Conservation (phyloP, 2,113 vertebrate genomes). For the Ursus arctos region DNA sequence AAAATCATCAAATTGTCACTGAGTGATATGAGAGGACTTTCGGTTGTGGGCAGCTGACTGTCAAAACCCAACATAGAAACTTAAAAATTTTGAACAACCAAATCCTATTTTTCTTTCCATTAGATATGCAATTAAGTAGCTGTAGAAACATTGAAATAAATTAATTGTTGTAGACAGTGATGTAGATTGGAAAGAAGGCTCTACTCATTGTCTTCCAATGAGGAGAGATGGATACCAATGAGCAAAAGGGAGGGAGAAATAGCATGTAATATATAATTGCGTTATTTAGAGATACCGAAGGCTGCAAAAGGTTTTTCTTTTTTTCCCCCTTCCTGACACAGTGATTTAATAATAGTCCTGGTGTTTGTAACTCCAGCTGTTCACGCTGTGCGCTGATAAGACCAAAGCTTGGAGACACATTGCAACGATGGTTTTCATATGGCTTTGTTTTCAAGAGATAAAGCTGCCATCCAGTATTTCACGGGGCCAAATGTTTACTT, state of each 20-base stretch:
- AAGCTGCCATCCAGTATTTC: constrained; percentile 71
- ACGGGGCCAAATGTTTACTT: constrained; percentile 76
- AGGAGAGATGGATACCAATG: background rate
- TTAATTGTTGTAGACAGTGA: background rate
- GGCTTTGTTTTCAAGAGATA: constrained; percentile 81
- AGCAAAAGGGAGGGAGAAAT: constrained; percentile 12
- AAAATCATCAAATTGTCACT: background rate
- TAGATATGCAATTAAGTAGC: background rate
- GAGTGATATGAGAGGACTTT: background rate
- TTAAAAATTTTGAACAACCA: constrained; percentile 7
- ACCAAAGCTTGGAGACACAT: constrained; percentile 61
- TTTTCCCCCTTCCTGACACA: background rate
- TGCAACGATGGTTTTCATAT: constrained; percentile 55
- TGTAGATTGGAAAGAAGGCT: constrained; percentile 34
- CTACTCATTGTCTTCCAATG: constrained; percentile 28
- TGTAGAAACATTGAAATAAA: constrained; percentile 1
- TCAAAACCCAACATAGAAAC: background rate
- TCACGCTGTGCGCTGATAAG: constrained; percentile 67
- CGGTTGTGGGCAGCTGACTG: background rate
- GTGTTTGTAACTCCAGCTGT: constrained; percentile 76
- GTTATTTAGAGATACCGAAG: constrained; percentile 77
- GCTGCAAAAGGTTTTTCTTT: constrained; percentile 70
- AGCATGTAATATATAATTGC: constrained; percentile 28
- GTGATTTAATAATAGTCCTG: constrained; percentile 80
- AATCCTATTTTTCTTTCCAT: constrained; percentile 15